A percentile compares a stretch with the other conserved stretches of the same genome.
Conservation (phyloP, 2,113 vertebrate species). For the mouse (Mus musculus) region GRCm39 chr9:87873501-87874000, state of each 20-base stretch:
- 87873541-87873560: neutral
- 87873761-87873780: neutral
- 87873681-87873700: neutral
- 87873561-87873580: neutral
- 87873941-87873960: neutral
- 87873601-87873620: slow-evolving; percentile 51
- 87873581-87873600: neutral
- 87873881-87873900: neutral
- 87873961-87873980: neutral
- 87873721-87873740: slow-evolving; percentile 63
- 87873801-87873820: neutral
- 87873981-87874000: neutral
- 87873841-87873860: slow-evolving; percentile 60
- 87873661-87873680: slow-evolving; percentile 50
- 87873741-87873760: slow-evolving; percentile 41
- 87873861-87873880: slow-evolving; percentile 28
- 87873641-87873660: slow-evolving; percentile 7
- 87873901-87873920: slow-evolving; percentile 29
- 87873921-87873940: slow-evolving; percentile 36
- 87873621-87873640: slow-evolving; percentile 18
- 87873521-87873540: slow-evolving; percentile 20
- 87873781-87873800: neutral
- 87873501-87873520: slow-evolving; percentile 68
- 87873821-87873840: slow-evolving; percentile 73
- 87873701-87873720: neutral